These are phyloP conservation scores for Lophotriccus pileatus DNA, from an alignment of 2,797 vertebrate genomes.

Conservation along the genomic window DNA sequence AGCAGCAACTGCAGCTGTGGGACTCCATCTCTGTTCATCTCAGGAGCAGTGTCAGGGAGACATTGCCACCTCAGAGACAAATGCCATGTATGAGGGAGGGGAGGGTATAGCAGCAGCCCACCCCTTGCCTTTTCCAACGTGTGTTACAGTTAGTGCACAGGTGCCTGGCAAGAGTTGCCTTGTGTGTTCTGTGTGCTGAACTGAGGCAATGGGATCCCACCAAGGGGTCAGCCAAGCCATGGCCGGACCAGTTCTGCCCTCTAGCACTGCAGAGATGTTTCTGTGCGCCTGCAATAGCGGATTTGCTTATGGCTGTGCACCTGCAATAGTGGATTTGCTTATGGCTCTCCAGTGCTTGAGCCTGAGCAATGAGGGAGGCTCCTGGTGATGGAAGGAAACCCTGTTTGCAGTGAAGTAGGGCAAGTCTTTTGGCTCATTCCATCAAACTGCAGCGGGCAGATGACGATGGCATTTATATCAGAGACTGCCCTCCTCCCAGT, in stretches of 20 bases:
- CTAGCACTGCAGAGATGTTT: neutral
- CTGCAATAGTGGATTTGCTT: neutral
- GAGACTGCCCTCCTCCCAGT: neutral
- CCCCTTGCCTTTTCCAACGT: neutral
- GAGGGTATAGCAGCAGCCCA: neutral
- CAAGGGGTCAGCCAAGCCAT: neutral
- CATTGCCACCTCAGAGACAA: neutral
- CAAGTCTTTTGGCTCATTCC: neutral
- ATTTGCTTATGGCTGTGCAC: neutral
- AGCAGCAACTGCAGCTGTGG: neutral
- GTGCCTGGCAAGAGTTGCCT: fast-evolving
- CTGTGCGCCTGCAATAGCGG: neutral
- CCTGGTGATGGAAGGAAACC: neutral
- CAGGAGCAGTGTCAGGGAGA: neutral
- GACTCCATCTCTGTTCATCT: neutral
- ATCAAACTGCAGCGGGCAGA: constrained; percentile 11
- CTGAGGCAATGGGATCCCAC: neutral
- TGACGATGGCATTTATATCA: neutral
- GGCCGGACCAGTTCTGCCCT: neutral
- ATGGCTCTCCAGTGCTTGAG: neutral
- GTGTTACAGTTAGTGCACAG: neutral
- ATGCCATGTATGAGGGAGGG: neutral
- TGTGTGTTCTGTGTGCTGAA: fast-evolving
- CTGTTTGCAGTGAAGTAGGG: constrained; percentile 20
- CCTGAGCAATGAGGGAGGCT: neutral